These are phyloP conservation scores for Rhinoraja longicauda DNA, from an alignment of 2,797 vertebrate species.

Conservation along the genomic window DNA sequence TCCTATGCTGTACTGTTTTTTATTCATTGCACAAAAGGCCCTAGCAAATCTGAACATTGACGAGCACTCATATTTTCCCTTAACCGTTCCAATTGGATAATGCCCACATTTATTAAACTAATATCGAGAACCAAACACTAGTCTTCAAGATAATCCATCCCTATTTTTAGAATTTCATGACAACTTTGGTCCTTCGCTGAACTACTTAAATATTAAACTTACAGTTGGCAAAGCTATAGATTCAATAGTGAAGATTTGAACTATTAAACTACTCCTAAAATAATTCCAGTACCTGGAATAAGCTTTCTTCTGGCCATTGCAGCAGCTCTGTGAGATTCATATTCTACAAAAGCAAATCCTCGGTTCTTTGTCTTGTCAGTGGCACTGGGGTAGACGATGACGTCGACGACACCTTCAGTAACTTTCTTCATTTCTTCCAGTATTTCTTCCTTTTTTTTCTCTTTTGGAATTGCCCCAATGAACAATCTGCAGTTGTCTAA, in stretches of 20 bases:
- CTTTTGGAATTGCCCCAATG: conserved; percentile 86
- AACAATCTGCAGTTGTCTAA: conserved; percentile 92
- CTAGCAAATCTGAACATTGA: background rate
- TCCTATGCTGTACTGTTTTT: too few species aligned
- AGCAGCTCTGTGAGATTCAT: conserved; percentile 87
- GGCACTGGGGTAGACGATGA: conserved; percentile 82
- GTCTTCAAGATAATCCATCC: background rate
- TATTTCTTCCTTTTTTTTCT: conserved; percentile 88
- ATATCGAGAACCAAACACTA: background rate
- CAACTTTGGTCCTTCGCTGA: background rate
- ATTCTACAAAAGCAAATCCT: conserved; percentile 90
- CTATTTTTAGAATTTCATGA: background rate
- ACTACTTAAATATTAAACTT: background rate
- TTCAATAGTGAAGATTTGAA: background rate
- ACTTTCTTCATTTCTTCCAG: conserved; percentile 86
- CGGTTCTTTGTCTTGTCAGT: conserved; percentile 76
- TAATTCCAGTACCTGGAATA: conserved; percentile 68
- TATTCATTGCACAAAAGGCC: too few species aligned
- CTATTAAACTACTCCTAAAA: background rate
- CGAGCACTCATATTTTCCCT: background rate
- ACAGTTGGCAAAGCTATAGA: background rate
- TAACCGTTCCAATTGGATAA: too few species aligned
- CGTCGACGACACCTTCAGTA: conserved; percentile 85
- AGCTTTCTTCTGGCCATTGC: conserved; percentile 85
- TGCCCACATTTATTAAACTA: background rate